Conservation (phyloP, 2,113 vertebrate species). For the Ahaetulla prasina region DNA sequence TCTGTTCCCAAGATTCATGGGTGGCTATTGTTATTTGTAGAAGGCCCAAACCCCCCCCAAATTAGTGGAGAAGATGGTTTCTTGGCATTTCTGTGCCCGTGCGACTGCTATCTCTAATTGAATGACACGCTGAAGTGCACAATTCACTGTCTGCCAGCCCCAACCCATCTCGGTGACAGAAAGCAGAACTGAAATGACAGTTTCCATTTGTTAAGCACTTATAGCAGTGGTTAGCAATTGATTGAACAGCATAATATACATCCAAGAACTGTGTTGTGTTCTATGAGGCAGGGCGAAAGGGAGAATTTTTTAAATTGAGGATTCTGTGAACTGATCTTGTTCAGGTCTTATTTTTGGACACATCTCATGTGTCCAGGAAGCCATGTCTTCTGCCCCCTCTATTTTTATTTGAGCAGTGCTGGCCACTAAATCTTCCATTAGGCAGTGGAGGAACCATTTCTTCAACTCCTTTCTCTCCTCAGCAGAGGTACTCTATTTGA, state of each 20-base stretch:
- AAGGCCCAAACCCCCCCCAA: neutral
- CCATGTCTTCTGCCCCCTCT: neutral
- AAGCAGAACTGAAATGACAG: constrained; percentile 47
- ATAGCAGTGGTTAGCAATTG: constrained; percentile 4
- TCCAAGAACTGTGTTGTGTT: neutral
- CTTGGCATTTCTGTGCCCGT: constrained; percentile 51
- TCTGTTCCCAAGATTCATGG: neutral
- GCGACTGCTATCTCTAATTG: constrained; percentile 59
- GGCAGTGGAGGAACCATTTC: neutral
- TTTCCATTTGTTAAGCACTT: constrained; percentile 46
- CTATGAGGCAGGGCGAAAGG: neutral
- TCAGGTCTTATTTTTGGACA: neutral
- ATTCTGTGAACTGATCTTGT: neutral
- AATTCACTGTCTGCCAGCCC: constrained; percentile 56
- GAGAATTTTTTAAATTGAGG: neutral
- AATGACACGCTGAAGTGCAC: constrained; percentile 69
- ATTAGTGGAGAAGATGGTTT: constrained; percentile 62
- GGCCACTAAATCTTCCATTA: neutral
- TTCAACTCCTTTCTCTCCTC: neutral
- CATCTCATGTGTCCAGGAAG: neutral
- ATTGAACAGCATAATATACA: neutral
- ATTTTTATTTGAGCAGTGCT: neutral
- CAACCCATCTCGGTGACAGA: constrained; percentile 22
- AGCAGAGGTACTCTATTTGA: neutral
- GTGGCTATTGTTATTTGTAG: neutral